Evolutionary conservation across 1,140 invertebrate species (phyloP).

Genomic region (Drosophila lacteicornis): DNA sequence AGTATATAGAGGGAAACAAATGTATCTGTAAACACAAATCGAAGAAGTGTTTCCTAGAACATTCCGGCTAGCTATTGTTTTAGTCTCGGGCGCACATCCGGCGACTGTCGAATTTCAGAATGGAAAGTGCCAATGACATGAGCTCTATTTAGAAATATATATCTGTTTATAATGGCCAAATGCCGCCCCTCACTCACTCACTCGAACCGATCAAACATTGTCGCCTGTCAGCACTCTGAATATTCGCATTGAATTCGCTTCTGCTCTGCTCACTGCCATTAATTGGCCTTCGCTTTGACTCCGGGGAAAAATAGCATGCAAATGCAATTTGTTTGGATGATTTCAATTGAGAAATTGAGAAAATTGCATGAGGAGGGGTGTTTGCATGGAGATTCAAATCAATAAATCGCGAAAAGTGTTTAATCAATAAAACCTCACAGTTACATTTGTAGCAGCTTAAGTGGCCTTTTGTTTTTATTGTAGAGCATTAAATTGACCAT

Average conservation of each 20-base stretch:
- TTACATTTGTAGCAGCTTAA: neutral
- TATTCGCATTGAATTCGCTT: slow-evolving; percentile 42
- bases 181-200: neutral
- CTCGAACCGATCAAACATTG: slow-evolving; percentile 28
- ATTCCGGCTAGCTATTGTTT: slow-evolving; percentile 40
- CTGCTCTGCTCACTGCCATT: slow-evolving; percentile 44
- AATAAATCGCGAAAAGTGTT: slow-evolving; percentile 67
- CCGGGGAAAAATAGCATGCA: slow-evolving; percentile 10
- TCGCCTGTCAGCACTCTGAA: slow-evolving; percentile 70
- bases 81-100: slow-evolving; percentile 34
- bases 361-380: slow-evolving; percentile 5
- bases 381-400: slow-evolving; percentile 55
- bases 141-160: slow-evolving; percentile 48
- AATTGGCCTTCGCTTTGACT: slow-evolving; percentile 66
- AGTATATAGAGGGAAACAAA: slow-evolving; percentile 6
- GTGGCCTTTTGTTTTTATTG: neutral
- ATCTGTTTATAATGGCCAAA: slow-evolving; percentile 41
- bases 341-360: slow-evolving; percentile 54
- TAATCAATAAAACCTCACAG: slow-evolving; percentile 58
- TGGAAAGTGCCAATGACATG: slow-evolving; percentile 60
- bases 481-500: neutral
- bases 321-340: slow-evolving; percentile 58
- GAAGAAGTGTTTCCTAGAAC: slow-evolving; percentile 25
- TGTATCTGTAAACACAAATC: slow-evolving; percentile 37
- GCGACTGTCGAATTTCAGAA: slow-evolving; percentile 36